Percentiles rank a stretch among this genome's conserved stretches.
phyloP scores from a whole-genome alignment of 2,888 invertebrate species.

The Dolichopus griseipennis region DNA sequence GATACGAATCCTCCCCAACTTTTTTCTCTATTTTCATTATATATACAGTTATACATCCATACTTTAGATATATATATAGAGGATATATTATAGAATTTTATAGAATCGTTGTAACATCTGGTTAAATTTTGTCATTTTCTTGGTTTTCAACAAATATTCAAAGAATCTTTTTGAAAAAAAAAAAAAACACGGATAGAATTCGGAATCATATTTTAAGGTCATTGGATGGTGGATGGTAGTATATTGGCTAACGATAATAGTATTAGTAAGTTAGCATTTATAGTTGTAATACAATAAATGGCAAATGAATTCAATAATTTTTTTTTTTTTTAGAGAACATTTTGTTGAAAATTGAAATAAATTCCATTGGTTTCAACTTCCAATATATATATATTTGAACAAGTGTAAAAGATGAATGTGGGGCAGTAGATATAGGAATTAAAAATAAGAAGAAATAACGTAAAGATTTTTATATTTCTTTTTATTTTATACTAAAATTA shows the following conservation, averaged over 20 bases:
- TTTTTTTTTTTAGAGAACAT: neutral
- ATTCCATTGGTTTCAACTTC: neutral
- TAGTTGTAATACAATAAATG: neutral
- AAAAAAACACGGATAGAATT: no score
- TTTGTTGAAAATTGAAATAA: conserved; percentile 5
- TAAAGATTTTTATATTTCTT: no score
- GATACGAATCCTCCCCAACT: no score
- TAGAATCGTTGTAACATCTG: neutral
- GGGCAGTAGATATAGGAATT: neutral
- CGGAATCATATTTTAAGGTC: no score
- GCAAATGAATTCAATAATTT: neutral
- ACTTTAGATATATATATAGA: neutral
- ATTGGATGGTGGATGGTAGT: no score
- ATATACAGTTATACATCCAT: no score
- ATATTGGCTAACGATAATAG: no score
- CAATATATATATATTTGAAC: neutral
- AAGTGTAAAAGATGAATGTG: neutral
- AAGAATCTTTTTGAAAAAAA: neutral
- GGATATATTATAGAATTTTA: neutral
- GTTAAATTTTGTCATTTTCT: neutral
- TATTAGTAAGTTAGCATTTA: no score
- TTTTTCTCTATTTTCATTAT: no score
- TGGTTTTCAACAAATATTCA: conserved; percentile 1
- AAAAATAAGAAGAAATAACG: neutral
- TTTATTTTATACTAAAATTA: neutral